phyloP scores from a whole-genome alignment of 2,113 vertebrate species.

The Laticauda colubrina region DNA sequence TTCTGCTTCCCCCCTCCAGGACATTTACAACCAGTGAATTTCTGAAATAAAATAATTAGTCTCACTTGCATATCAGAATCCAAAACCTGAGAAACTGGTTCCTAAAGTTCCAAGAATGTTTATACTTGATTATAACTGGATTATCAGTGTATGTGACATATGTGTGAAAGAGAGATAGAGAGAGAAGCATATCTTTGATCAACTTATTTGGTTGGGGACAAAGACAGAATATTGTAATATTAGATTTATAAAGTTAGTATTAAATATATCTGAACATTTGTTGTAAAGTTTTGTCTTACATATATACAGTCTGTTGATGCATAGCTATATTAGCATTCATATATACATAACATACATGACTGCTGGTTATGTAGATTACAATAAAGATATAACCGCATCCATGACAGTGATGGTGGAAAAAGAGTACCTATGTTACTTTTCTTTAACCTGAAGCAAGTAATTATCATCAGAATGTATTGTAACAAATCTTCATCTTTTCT shows the following conservation, averaged over 20 bases:
- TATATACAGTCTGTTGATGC: not conserved
- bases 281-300: not conserved
- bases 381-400: not conserved
- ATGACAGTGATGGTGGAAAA: not conserved
- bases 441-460: constrained; percentile 33
- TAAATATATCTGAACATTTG: not conserved
- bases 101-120: not conserved
- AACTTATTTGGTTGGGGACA: not conserved
- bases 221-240: constrained; percentile 1
- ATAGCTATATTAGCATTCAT: not conserved
- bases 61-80: not conserved
- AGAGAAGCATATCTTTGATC: not conserved
- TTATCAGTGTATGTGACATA: not conserved
- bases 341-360: no score
- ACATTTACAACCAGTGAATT: not conserved
- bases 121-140: not conserved
- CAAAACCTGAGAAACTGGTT: not conserved
- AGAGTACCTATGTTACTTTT: not conserved
- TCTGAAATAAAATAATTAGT: not conserved
- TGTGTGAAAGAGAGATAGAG: not conserved
- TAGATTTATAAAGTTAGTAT: not conserved
- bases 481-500: constrained; percentile 51
- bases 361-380: not conserved
- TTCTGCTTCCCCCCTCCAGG: no score
- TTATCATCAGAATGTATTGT: constrained; percentile 52